Percentiles rank a stretch among this genome's conserved stretches.
These are phyloP conservation scores for Aphis craccivora DNA, from an alignment of 1,140 invertebrate genomes.

Conservation along the genomic window DNA sequence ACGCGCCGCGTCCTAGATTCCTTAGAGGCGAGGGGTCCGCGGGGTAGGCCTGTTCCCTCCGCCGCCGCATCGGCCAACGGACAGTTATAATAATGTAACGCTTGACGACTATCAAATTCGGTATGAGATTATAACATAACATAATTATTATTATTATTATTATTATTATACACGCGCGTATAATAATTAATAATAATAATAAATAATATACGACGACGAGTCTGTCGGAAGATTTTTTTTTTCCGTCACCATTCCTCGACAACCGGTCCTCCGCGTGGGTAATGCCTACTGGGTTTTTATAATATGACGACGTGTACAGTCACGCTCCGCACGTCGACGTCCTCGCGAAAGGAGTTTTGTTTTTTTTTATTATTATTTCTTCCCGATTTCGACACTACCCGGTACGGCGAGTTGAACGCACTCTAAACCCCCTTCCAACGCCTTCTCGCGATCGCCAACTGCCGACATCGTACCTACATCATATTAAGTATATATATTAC, in stretches of 20 bases:
- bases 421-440: not conserved
- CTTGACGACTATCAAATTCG: not conserved
- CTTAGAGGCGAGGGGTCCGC: not conserved
- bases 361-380: not conserved
- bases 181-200: constrained; percentile 5
- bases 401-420: not conserved
- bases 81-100: constrained; percentile 13
- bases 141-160: not conserved
- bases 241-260: not conserved
- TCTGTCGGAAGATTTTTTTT: not conserved
- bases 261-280: not conserved
- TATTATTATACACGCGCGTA: not conserved
- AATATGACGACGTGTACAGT: not conserved
- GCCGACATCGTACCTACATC: not conserved
- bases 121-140: not conserved
- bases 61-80: not conserved
- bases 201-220: not conserved
- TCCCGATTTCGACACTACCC: not conserved
- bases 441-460: too few relatives aligned
- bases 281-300: too few relatives aligned
- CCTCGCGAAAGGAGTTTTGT: not conserved
- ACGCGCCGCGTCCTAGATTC: constrained; percentile 20
- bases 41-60: not conserved
- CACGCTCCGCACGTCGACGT: not conserved
- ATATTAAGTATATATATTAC: not conserved